Evolutionary conservation across 2,888 invertebrate species (phyloP).

Genomic region (Trichacis sp.): DNA sequence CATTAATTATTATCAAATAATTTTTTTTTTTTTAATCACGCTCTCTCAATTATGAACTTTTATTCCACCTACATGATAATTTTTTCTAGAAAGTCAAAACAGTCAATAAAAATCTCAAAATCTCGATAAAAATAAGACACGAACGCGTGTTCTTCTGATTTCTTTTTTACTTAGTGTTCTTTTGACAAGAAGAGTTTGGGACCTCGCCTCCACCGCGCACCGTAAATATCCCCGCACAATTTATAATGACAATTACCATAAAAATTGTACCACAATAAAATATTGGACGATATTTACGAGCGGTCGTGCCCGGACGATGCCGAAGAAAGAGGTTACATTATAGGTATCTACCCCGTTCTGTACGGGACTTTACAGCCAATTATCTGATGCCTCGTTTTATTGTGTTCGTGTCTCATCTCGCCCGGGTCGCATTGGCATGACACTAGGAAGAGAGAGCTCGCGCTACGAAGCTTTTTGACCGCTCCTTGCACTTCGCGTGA

Average conservation of each 20-base stretch:
- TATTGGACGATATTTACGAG: slow-evolving; percentile 65
- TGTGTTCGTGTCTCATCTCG: slow-evolving; percentile 46
- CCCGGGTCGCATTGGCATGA: slow-evolving; percentile 12
- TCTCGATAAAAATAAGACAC: too few relatives aligned
- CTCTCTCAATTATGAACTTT: too few relatives aligned
- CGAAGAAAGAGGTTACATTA: slow-evolving; percentile 20
- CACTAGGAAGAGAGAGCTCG: slow-evolving; percentile 18
- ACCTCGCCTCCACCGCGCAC: slow-evolving; percentile 32
- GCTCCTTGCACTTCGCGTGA: slow-evolving; percentile 9
- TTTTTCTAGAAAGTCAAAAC: too few relatives aligned
- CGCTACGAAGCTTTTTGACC: slow-evolving; percentile 1
- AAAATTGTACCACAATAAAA: slow-evolving; percentile 69
- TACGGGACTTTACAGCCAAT: slow-evolving; percentile 65
- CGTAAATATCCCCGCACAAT: slow-evolving; percentile 64
- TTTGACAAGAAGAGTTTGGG: slow-evolving; percentile 16
- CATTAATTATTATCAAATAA: too few relatives aligned
- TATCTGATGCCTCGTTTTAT: slow-evolving; percentile 65
- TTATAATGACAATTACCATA: slow-evolving; percentile 69
- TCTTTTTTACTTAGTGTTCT: too few relatives aligned
- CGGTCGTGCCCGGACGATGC: slow-evolving; percentile 26
- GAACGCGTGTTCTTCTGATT: too few relatives aligned
- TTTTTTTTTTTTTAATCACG: too few relatives aligned
- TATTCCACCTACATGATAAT: too few relatives aligned
- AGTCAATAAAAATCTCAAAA: too few relatives aligned
- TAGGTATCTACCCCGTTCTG: slow-evolving; percentile 29